Percentiles rank a stretch among this genome's conserved stretches.
Conservation (phyloP, 2,113 vertebrate species). For the Dolichallabes microphthalmus region DNA sequence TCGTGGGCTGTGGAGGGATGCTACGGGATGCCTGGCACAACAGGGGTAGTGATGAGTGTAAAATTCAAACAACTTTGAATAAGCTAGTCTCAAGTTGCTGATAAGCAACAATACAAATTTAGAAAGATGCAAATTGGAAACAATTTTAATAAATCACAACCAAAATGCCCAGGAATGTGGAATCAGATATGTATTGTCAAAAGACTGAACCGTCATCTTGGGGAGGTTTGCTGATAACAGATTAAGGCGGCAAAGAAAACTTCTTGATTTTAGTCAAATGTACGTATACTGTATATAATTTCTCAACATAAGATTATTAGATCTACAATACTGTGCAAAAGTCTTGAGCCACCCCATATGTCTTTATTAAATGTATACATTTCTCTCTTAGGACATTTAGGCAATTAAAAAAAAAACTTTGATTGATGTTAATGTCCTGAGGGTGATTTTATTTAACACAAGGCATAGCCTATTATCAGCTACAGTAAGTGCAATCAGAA, state of each 20-base stretch:
- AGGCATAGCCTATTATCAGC: not conserved
- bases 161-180: not conserved
- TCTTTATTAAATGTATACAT: not conserved
- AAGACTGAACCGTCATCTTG: not conserved
- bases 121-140: not conserved
- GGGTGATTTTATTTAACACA: too few species aligned
- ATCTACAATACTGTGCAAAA: too few species aligned
- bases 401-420: too few species aligned
- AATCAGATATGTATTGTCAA: not conserved
- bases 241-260: not conserved
- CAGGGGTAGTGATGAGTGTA: not conserved
- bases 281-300: too few species aligned
- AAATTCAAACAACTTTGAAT: not conserved
- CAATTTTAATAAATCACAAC: not conserved
- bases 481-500: not conserved
- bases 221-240: not conserved
- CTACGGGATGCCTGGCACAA: not conserved
- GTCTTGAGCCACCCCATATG: not conserved
- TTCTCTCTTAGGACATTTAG: not conserved
- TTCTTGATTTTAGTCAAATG: too few species aligned
- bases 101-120: not conserved
- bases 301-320: too few species aligned
- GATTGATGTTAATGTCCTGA: too few species aligned
- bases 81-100: not conserved
- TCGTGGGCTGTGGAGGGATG: conserved; percentile 2